Evolutionary conservation across 2,888 invertebrate species (phyloP).

Genomic region (Aphidoletes aphidimyza): DNA sequence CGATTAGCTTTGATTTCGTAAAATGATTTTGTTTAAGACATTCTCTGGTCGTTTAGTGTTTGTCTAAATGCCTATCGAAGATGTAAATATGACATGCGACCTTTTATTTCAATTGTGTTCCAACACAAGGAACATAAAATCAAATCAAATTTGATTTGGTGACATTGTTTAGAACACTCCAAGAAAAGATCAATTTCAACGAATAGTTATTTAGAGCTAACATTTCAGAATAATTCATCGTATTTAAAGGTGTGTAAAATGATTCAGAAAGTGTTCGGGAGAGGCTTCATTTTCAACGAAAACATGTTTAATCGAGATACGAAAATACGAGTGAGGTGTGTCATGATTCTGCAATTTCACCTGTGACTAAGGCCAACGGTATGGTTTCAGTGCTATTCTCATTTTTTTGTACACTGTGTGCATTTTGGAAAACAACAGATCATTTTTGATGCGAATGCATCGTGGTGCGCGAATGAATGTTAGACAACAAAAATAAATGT

Average conservation of each 20-base stretch:
- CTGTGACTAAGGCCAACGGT: neutral
- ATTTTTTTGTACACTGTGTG: neutral
- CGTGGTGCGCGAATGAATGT: neutral
- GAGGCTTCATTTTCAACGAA: no score
- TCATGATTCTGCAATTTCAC: no score
- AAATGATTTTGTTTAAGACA: neutral
- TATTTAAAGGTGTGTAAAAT: neutral
- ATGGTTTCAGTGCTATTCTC: neutral
- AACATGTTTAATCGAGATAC: no score
- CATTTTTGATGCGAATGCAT: neutral
- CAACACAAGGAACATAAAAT: no score
- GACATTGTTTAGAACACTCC: no score
- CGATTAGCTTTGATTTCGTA: neutral
- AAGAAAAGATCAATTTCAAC: neutral
- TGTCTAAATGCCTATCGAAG: neutral
- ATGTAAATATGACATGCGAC: neutral
- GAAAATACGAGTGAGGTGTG: no score
- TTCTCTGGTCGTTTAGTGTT: neutral
- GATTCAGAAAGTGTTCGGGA: neutral
- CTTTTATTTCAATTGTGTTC: no score
- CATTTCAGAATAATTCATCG: neutral
- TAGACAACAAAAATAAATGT: neutral
- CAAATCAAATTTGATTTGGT: no score
- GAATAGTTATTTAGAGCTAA: neutral
- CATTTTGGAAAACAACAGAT: neutral